Percentiles rank a stretch among this genome's conserved stretches.
phyloP scores from a whole-genome alignment of 2,113 vertebrate genomes.

The Agelaius phoeniceus region DNA sequence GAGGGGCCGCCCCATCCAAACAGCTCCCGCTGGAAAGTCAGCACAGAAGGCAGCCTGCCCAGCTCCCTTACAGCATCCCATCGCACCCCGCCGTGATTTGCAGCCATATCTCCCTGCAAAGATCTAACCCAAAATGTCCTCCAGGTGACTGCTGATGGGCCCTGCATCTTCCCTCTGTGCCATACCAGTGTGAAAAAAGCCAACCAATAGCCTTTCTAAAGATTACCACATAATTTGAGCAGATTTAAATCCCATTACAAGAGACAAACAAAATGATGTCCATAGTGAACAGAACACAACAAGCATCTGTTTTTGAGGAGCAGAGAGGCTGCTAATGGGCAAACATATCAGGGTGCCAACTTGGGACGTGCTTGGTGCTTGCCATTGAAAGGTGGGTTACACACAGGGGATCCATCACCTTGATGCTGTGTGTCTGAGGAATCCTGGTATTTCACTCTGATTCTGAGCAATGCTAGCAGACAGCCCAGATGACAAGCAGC shows the following conservation, averaged over 20 bases:
- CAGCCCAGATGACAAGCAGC: not conserved
- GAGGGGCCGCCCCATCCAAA: not conserved
- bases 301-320: not conserved
- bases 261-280: not conserved
- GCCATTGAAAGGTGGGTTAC: not conserved
- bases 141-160: not conserved
- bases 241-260: not conserved
- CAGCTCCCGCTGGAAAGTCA: not conserved
- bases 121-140: not conserved
- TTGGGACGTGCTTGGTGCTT: not conserved
- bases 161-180: not conserved
- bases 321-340: not conserved
- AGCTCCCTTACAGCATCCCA: not conserved
- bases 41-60: not conserved
- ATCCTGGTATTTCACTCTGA: not conserved
- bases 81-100: not conserved
- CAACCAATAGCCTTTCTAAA: not conserved
- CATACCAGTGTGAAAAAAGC: fast-evolving
- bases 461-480: not conserved
- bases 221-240: not conserved
- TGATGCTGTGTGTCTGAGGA: not conserved
- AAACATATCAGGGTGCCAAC: fast-evolving
- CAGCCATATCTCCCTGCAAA: not conserved
- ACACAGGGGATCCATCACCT: not conserved
- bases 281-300: not conserved